Evolutionary conservation across 1,140 invertebrate species (phyloP).

Genomic region (Drosophila seguyi): DNA sequence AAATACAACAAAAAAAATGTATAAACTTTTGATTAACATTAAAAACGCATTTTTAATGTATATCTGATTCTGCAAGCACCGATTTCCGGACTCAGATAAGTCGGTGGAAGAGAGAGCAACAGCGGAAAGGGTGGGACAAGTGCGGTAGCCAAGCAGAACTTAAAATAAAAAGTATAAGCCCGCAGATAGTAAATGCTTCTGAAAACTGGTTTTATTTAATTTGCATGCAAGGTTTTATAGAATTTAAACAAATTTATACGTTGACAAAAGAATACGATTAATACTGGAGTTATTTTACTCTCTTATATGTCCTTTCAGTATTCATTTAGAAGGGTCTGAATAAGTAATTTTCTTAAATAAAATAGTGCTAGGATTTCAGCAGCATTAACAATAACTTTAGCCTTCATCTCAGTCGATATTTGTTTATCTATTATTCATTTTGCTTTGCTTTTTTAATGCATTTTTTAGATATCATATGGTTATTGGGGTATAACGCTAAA

Average conservation of each 20-base stretch:
- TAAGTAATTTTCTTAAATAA: background rate
- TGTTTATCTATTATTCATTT: background rate
- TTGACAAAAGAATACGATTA: background rate
- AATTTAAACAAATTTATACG: no score
- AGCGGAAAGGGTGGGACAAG: conserved; percentile 42
- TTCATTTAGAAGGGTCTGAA: background rate
- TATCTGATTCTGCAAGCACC: conserved; percentile 41
- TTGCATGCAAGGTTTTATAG: background rate
- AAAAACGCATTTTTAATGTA: conserved; percentile 69
- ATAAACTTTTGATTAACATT: conserved; percentile 67
- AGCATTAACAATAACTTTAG: background rate
- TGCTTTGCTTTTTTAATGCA: background rate
- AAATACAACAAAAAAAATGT: conserved; percentile 23
- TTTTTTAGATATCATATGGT: background rate
- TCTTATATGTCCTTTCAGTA: background rate
- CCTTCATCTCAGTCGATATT: no score
- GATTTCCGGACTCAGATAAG: conserved; percentile 46
- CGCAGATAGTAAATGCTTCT: conserved; percentile 4
- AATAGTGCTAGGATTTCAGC: background rate
- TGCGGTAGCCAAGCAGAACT: conserved; percentile 58
- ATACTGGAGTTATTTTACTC: background rate
- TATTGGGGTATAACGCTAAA: background rate
- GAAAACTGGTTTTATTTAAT: conserved; percentile 3
- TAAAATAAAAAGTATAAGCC: background rate
- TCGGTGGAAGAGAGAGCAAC: background rate